A percentile compares a stretch with the other conserved stretches of the same genome.
Evolutionary conservation across 64 coral and sea anemone species (phyloP).

Genomic region (Montipora foliosa): DNA sequence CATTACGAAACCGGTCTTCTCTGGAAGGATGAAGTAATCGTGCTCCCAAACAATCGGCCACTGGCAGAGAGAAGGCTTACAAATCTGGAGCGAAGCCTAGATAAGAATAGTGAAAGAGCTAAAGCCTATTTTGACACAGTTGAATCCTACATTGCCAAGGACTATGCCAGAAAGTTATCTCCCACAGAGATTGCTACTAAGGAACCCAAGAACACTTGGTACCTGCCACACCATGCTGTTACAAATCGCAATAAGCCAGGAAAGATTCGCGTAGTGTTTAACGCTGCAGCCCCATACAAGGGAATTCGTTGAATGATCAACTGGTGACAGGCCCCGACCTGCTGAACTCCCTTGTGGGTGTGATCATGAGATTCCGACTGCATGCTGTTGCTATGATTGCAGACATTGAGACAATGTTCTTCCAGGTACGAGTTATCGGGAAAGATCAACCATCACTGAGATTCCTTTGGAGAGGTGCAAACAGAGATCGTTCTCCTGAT

Average conservation of each 20-base stretch:
- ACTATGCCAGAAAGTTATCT: background rate
- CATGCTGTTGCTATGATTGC: slow-evolving; percentile 13
- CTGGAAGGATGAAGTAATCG: slow-evolving; percentile 42
- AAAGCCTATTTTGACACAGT: slow-evolving; percentile 47
- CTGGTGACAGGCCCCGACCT: slow-evolving; percentile 49
- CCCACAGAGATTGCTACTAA: slow-evolving; percentile 1
- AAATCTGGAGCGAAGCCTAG: slow-evolving; percentile 58
- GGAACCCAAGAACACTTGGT: slow-evolving; percentile 60
- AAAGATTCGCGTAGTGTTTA: slow-evolving; percentile 57
- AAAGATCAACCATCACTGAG: slow-evolving; percentile 27
- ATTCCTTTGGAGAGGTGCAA: slow-evolving; percentile 47
- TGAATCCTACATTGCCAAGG: slow-evolving; percentile 37
- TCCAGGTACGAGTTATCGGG: slow-evolving; percentile 50
- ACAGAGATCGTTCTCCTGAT: background rate
- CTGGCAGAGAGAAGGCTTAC: slow-evolving; percentile 44
- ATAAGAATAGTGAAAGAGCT: slow-evolving; percentile 43
- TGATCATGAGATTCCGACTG: slow-evolving; percentile 32
- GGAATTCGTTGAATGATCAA: slow-evolving; percentile 49
- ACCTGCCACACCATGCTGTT: slow-evolving; percentile 60
- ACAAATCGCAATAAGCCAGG: slow-evolving; percentile 63
- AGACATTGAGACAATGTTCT: slow-evolving; percentile 59
- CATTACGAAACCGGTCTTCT: slow-evolving; percentile 61
- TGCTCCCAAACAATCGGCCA: slow-evolving; percentile 55
- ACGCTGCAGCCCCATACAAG: slow-evolving; percentile 31
- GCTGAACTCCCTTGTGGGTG: slow-evolving; percentile 33